Evolutionary conservation across 2,113 vertebrate species (phyloP).

Genomic region (Nothobranchius kuhntae): DNA sequence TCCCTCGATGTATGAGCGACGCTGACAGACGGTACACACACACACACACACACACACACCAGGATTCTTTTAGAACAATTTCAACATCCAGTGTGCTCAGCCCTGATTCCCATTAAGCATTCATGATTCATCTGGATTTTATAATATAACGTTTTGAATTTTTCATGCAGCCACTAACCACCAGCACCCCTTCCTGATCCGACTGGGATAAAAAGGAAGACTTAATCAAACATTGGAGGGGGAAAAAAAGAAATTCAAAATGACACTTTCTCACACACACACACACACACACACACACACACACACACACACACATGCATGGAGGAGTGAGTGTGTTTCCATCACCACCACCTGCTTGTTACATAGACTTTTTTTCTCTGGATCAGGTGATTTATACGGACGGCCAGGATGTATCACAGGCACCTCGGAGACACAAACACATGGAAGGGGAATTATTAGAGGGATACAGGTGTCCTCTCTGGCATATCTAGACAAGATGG

Average conservation of each 20-base stretch:
- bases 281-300: constrained; percentile 35
- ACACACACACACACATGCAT: constrained; percentile 23
- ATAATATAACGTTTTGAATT: constrained; percentile 81
- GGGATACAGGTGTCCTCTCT: constrained; percentile 46
- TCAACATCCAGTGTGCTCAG: constrained; percentile 53
- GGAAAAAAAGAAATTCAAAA: constrained; percentile 30
- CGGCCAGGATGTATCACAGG: constrained; percentile 25
- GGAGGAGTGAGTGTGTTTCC: constrained; percentile 16
- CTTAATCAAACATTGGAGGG: constrained; percentile 66
- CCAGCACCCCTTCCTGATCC: constrained; percentile 42
- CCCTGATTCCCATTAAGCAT: constrained; percentile 78
- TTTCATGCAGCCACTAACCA: constrained; percentile 67
- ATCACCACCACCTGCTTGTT: constrained; percentile 51
- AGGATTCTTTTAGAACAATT: constrained; percentile 64
- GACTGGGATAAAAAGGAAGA: constrained; percentile 41
- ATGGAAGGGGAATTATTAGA: constrained; percentile 44
- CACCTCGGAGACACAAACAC: constrained; percentile 43
- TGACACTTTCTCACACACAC: constrained; percentile 54
- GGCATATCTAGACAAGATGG: constrained; percentile 15
- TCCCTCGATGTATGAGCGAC: constrained; percentile 27
- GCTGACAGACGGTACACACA: constrained; percentile 11
- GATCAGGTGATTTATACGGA: constrained; percentile 43
- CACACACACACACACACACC: constrained; percentile 10
- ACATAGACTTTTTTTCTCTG: constrained; percentile 26
- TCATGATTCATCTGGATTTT: constrained; percentile 82